These are phyloP conservation scores for Lycodopsis pacificus DNA, from an alignment of 2,797 vertebrate species.

Conservation along the genomic window DNA sequence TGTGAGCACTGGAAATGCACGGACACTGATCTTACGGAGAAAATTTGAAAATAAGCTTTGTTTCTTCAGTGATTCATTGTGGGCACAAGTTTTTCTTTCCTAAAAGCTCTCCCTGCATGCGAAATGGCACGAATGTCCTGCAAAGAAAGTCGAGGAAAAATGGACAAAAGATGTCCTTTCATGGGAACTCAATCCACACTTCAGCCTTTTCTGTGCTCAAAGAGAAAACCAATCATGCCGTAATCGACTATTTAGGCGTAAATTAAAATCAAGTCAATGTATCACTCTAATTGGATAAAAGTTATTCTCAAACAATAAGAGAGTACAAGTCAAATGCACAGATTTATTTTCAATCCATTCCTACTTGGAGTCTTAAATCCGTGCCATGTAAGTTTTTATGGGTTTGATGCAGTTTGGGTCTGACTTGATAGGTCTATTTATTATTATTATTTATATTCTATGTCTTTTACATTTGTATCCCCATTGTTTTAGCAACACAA, in stretches of 20 bases:
- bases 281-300: neutral
- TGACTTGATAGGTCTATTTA: neutral
- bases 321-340: neutral
- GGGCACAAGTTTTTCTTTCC: slow-evolving; percentile 23
- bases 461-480: neutral
- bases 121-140: slow-evolving; percentile 24
- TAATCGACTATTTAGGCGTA: neutral
- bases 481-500: neutral
- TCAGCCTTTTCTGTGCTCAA: neutral
- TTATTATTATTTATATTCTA: too few species aligned
- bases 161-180: neutral
- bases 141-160: slow-evolving; percentile 3
- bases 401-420: neutral
- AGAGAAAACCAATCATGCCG: neutral
- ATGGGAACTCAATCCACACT: neutral
- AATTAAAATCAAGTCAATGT: neutral
- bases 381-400: neutral
- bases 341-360: neutral
- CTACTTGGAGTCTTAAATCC: neutral
- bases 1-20: slow-evolving; percentile 32
- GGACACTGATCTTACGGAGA: slow-evolving; percentile 14
- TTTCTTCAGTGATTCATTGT: slow-evolving; percentile 43
- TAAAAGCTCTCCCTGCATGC: neutral
- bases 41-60: slow-evolving; percentile 29
- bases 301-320: neutral